Conservation (phyloP, 1,140 invertebrate species). For the Drosophila biarmipes region DNA sequence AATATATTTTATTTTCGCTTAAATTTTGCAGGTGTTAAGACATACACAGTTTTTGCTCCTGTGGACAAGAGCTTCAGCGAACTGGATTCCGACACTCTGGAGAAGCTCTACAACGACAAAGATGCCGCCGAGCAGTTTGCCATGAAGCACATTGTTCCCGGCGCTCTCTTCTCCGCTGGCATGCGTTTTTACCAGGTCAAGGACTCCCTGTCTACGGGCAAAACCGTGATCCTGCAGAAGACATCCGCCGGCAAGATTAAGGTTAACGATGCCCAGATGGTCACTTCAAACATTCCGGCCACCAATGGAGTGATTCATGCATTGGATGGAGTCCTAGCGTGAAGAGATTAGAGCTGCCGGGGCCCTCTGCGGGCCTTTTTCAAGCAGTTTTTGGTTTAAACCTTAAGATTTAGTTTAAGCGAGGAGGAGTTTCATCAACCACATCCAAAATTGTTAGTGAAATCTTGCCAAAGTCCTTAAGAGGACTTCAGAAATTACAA, state of each 20-base stretch:
- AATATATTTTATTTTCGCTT: not conserved
- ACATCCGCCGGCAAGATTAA: slow-evolving; percentile 91
- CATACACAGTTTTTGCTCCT: slow-evolving; percentile 94
- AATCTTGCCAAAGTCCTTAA: slow-evolving; percentile 68
- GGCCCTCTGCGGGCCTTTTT: slow-evolving; percentile 24
- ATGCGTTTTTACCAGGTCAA: slow-evolving; percentile 94
- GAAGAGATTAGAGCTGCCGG: slow-evolving; percentile 34
- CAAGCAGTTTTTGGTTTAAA: slow-evolving; percentile 39
- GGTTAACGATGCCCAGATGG: slow-evolving; percentile 90
- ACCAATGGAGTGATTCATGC: slow-evolving; percentile 96
- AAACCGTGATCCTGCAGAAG: slow-evolving; percentile 90
- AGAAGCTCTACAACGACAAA: slow-evolving; percentile 86
- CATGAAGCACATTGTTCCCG: slow-evolving; percentile 91
- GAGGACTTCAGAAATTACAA: slow-evolving; percentile 50
- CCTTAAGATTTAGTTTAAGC: slow-evolving; percentile 54
- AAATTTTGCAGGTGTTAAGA: slow-evolving; percentile 88
- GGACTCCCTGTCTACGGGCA: slow-evolving; percentile 89
- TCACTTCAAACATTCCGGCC: slow-evolving; percentile 92
- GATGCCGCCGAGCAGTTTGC: slow-evolving; percentile 90
- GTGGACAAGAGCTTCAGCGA: slow-evolving; percentile 91
- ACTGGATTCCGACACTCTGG: slow-evolving; percentile 87
- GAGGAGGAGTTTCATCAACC: slow-evolving; percentile 44
- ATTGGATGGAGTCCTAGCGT: slow-evolving; percentile 89
- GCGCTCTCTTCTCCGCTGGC: slow-evolving; percentile 91
- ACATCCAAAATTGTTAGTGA: slow-evolving; percentile 70